Base-by-base conservation (phyloP, 2,113 vertebrate species). In the Macrotus californicus region DNA sequence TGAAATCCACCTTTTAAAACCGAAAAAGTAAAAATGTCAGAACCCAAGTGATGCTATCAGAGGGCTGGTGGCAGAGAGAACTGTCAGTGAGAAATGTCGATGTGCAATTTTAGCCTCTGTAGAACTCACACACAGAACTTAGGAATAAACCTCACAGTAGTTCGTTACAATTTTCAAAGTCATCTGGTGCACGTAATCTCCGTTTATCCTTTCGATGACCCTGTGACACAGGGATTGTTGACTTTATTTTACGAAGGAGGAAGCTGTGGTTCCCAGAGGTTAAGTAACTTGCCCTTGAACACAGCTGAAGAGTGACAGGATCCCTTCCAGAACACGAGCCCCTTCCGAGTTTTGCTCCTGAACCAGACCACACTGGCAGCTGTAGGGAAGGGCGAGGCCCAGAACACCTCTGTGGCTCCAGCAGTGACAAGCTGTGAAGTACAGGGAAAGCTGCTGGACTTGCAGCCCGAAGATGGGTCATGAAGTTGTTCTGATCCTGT, bases 21-120 rank as follows among this genome's bases (percentile, higher is more conserved):
- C 16, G 18, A 92, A 59, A 92, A 66, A 87, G 70, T 84, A 3
- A 84, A 96, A 96, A 94, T 96, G 91, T 82, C 89, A 89, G 86
- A 36, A 54, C 46, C 59, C 87, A 80, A 24, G 2, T 10, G 79
- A 75, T 50, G 79, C 43, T 59, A 6, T 6, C 4, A 18, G 52
- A 79, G 21, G 61, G 92, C 18, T 91, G 34, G 77, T 31, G n/a
- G 41, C 5, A 2, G 61, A 48, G 22, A 61, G 81, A 31, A 13
- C 69, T 10, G 8, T 29, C 15, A 8, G 19, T 13, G 77, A 69
- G 50, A 48, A 64, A 77, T 39, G 66, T 52, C 26, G 54, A n/a
- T 31, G 56, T 94, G 48, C 85, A 46, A 77, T 82, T 52, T 93
- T 50, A 79, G 92, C 34, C 10, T 81, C n/a, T 0, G 1, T 56